phyloP scores from a whole-genome alignment of 1,140 invertebrate species.

The Geopemphigus sp. region DNA sequence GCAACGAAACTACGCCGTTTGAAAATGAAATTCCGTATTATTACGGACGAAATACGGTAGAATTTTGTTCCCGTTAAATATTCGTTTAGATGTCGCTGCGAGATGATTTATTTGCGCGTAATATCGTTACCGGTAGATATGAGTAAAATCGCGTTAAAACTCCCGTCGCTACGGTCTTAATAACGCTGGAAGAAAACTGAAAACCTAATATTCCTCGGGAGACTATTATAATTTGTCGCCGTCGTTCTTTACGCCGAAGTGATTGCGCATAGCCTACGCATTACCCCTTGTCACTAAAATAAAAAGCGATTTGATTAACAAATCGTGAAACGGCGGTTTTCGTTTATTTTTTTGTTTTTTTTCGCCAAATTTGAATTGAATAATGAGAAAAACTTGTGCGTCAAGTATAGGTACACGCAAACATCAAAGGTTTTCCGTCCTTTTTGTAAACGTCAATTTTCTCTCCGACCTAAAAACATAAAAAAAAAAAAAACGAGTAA shows the following conservation, averaged over 20 bases:
- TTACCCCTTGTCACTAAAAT: background rate
- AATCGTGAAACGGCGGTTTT: conserved; percentile 8
- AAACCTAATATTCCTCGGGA: conserved; percentile 1
- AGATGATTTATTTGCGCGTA: background rate
- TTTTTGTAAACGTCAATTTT: conserved; percentile 44
- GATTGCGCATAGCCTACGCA: background rate
- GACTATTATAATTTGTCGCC: background rate
- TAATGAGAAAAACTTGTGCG: conserved; percentile 20
- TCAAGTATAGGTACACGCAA: background rate
- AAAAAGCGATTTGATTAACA: conserved; percentile 23
- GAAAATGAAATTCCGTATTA: too few species aligned
- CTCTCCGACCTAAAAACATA: background rate
- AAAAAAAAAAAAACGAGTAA: conserved; percentile 8
- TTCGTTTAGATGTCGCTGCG: background rate
- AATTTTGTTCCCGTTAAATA: too few species aligned
- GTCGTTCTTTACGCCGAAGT: background rate
- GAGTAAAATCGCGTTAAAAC: background rate
- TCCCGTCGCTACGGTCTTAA: too few species aligned
- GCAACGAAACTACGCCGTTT: too few species aligned
- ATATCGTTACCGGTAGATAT: background rate
- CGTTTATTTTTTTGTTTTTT: background rate
- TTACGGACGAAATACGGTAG: too few species aligned
- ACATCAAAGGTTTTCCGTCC: conserved; percentile 31
- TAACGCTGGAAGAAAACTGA: background rate
- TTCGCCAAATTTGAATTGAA: conserved; percentile 16